Evolutionary conservation across 2,113 vertebrate genomes (phyloP).

Genomic region (Stegostoma tigrinum): DNA sequence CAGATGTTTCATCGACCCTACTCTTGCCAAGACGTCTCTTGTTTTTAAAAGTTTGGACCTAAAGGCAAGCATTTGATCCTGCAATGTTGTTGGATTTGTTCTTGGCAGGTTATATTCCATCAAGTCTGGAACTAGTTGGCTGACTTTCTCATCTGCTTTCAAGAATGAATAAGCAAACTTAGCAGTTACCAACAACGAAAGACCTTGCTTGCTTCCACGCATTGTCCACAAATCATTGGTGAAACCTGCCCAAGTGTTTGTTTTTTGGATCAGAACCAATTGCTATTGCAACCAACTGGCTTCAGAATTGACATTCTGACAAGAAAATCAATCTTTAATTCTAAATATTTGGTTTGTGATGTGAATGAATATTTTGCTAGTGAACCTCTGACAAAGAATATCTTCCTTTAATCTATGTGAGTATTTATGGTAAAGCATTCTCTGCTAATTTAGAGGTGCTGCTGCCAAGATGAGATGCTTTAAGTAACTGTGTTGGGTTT

Average conservation of each 20-base stretch:
- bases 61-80: not conserved
- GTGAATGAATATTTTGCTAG: not conserved
- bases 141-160: constrained; percentile 10
- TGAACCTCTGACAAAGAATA: not conserved
- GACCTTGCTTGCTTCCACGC: not conserved
- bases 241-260: not conserved
- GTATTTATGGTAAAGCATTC: not conserved
- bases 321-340: not conserved
- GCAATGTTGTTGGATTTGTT: not conserved
- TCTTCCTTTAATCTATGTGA: not conserved
- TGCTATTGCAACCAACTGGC: not conserved
- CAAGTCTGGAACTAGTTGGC: constrained; percentile 14
- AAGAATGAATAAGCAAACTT: constrained; percentile 15
- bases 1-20: not conserved
- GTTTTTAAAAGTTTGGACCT: not conserved
- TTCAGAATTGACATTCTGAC: not conserved
- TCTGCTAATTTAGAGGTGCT: not conserved
- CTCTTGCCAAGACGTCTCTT: not conserved
- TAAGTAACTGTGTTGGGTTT: not conserved
- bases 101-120: not conserved
- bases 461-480: not conserved
- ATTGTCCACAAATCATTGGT: not conserved
- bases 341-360: not conserved
- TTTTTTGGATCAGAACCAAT: not conserved
- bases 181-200: not conserved